A percentile compares a stretch with the other conserved stretches of the same genome.
Evolutionary conservation across 1,140 invertebrate genomes (phyloP).

Genomic region (Drosophila paulistorum): DNA sequence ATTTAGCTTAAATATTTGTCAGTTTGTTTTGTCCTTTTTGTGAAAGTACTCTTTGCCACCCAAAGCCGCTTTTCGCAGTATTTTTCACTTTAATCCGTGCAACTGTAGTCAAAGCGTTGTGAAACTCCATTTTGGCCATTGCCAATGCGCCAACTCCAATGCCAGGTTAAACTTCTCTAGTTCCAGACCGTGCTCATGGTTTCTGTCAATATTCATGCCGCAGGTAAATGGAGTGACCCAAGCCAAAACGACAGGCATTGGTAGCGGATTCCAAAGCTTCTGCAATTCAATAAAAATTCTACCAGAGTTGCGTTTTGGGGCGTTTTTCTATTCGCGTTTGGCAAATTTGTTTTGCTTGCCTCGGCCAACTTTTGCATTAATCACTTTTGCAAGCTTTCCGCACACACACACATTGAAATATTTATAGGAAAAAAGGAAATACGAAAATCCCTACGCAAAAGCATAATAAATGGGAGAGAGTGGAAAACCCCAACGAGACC

Average conservation of each 20-base stretch:
- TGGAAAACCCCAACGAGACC: conserved; percentile 75
- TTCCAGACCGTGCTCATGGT: background rate
- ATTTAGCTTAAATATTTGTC: conserved; percentile 32
- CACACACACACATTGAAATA: conserved; percentile 35
- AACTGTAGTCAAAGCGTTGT: conserved; percentile 69
- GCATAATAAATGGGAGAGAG: conserved; percentile 68
- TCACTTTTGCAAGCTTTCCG: conserved; percentile 77
- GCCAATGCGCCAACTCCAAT: background rate
- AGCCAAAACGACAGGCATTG: conserved; percentile 14
- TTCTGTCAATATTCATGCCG: conserved; percentile 26
- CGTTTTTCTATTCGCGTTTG: conserved; percentile 64
- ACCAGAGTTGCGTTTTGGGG: conserved; percentile 45
- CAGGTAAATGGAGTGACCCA: conserved; percentile 63
- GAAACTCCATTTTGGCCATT: conserved; percentile 9
- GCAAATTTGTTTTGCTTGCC: conserved; percentile 47
- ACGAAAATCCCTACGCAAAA: conserved; percentile 72
- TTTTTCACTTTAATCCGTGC: conserved; percentile 71
- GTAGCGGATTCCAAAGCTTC: conserved; percentile 59
- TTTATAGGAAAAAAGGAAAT: conserved; percentile 44
- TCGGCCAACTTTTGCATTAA: conserved; percentile 73
- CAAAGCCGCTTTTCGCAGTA: conserved; percentile 61
- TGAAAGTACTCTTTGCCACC: conserved; percentile 44
- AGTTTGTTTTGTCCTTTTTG: conserved; percentile 4
- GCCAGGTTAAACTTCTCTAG: conserved; percentile 15
- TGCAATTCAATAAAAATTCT: conserved; percentile 78